Conservation (phyloP, 2,888 invertebrate genomes). For the Lasioglossum pauxillum region DNA sequence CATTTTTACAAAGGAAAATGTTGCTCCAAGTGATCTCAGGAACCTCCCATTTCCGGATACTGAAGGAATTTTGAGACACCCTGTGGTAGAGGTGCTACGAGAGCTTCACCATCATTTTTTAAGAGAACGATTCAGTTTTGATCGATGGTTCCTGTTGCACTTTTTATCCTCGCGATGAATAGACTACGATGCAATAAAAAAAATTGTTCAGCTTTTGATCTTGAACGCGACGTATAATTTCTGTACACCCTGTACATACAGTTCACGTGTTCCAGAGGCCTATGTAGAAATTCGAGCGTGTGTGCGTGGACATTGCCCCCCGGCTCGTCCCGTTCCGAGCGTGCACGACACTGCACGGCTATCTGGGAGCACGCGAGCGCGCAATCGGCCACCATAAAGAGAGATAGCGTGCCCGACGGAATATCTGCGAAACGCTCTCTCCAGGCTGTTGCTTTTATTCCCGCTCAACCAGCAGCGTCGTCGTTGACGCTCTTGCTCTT, state of each 20-base stretch:
- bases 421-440: constrained; percentile 67
- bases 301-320: constrained; percentile 26
- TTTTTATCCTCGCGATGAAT: too few species aligned
- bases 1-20: too few species aligned
- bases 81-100: too few species aligned
- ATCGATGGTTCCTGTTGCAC: too few species aligned
- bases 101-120: too few species aligned
- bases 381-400: constrained; percentile 73
- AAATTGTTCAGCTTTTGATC: too few species aligned
- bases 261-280: not conserved
- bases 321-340: constrained; percentile 37
- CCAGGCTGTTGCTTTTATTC: constrained; percentile 67
- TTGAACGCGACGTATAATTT: not conserved
- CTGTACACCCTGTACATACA: not conserved
- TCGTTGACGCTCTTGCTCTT: constrained; percentile 25
- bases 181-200: too few species aligned
- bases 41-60: too few species aligned
- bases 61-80: too few species aligned
- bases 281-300: not conserved
- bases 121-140: too few species aligned
- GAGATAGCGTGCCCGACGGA: constrained; percentile 65
- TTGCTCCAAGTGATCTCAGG: too few species aligned
- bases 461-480: constrained; percentile 30
- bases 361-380: constrained; percentile 64
- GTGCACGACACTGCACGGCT: constrained; percentile 38